phyloP scores from a whole-genome alignment of 2,113 vertebrate species.

The Daphoenositta chrysoptera region DNA sequence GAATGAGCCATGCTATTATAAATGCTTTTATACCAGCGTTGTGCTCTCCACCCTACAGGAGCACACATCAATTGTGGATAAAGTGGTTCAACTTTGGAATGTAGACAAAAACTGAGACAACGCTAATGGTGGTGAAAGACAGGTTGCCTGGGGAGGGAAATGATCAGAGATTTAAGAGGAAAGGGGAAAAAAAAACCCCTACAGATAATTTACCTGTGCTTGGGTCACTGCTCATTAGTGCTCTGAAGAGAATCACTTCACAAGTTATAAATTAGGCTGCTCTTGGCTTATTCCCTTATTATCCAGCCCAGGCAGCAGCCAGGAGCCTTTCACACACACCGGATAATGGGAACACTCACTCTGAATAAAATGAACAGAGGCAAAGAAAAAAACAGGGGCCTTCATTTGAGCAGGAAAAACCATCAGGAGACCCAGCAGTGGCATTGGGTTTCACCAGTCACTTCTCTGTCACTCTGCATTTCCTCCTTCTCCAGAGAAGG shows the following conservation, averaged over 20 bases:
- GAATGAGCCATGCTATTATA: background rate
- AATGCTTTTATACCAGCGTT: background rate
- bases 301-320: background rate
- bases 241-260: background rate
- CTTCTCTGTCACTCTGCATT: background rate
- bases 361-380: background rate
- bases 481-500: background rate
- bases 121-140: slow-evolving; percentile 2
- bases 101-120: background rate
- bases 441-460: background rate
- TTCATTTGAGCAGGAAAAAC: background rate
- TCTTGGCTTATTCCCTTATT: background rate
- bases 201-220: background rate
- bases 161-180: slow-evolving; percentile 1
- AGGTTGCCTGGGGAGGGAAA: background rate
- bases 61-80: background rate
- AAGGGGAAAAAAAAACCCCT: background rate
- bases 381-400: background rate
- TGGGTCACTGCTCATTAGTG: background rate
- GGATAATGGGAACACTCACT: background rate
- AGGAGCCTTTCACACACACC: background rate
- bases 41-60: background rate
- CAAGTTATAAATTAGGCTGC: background rate
- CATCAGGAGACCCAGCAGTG: background rate
- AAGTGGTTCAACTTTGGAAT: background rate